Evolutionary conservation across 2,888 invertebrate genomes (phyloP).

Genomic region (Oasisia sp.): DNA sequence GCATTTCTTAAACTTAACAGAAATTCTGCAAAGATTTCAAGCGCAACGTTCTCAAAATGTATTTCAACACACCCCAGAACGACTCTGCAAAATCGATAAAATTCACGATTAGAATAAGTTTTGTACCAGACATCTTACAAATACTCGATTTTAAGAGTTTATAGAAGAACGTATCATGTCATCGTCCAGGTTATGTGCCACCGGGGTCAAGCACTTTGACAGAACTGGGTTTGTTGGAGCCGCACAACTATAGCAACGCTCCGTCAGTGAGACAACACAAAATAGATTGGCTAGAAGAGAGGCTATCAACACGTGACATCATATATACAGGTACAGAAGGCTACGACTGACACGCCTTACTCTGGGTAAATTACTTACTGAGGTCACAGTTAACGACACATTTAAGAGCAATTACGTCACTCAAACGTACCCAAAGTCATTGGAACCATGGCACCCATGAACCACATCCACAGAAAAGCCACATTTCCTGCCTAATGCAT

Average conservation of each 20-base stretch:
- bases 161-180: background rate
- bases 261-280: background rate
- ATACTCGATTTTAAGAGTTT: background rate
- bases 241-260: background rate
- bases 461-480: background rate
- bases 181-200: background rate
- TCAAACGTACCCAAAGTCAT: background rate
- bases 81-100: background rate
- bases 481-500: background rate
- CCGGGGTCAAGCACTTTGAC: background rate
- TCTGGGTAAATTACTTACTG: background rate
- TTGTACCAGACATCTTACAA: background rate
- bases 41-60: background rate
- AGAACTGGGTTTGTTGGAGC: background rate
- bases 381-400: background rate
- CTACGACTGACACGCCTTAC: background rate
- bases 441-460: background rate
- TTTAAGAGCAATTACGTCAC: background rate
- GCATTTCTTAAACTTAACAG: background rate
- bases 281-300: background rate
- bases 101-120: background rate
- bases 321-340: constrained; percentile 5
- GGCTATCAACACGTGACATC: background rate
- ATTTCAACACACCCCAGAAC: background rate
- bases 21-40: background rate